These are phyloP conservation scores for Synodontis membranacea DNA, from an alignment of 2,113 vertebrate species.

Conservation along the genomic window DNA sequence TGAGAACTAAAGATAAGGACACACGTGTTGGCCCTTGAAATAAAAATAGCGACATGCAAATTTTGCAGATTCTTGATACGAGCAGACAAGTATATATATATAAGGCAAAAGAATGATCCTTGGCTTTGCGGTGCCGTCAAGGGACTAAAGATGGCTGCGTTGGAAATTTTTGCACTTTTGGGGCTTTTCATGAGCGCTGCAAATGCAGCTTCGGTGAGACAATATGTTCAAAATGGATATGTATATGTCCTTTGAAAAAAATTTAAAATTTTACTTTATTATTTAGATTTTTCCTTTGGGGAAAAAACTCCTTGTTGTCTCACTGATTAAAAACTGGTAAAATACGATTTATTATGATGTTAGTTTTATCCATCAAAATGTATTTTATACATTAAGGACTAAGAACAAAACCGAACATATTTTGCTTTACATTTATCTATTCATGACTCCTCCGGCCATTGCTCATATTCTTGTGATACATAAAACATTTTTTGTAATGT, in stretches of 20 bases:
- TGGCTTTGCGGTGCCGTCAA: background rate
- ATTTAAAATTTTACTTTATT: background rate
- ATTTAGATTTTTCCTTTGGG: too few relatives aligned
- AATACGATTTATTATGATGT: background rate
- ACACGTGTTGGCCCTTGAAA: constrained; percentile 43
- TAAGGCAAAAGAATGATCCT: constrained; percentile 6
- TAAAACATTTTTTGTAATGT: background rate
- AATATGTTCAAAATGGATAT: background rate
- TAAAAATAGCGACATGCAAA: constrained; percentile 18
- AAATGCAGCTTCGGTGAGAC: constrained; percentile 68
- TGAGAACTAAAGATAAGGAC: constrained; percentile 35
- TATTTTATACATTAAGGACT: background rate
- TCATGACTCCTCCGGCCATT: background rate
- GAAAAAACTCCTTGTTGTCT: too few relatives aligned
- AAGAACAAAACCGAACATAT: background rate
- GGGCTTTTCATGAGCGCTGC: constrained; percentile 67
- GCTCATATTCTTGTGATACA: background rate
- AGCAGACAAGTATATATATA: constrained; percentile 56
- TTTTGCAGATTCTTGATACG: constrained; percentile 29
- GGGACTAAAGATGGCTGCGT: constrained; percentile 67
- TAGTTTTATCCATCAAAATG: background rate
- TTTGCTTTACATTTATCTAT: background rate
- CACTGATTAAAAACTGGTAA: background rate
- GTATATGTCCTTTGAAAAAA: background rate
- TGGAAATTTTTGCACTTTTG: constrained; percentile 66